Percentiles rank a stretch among this genome's conserved stretches.
Conservation (phyloP, 2,888 invertebrate genomes). For the Rhagonycha lutea region DNA sequence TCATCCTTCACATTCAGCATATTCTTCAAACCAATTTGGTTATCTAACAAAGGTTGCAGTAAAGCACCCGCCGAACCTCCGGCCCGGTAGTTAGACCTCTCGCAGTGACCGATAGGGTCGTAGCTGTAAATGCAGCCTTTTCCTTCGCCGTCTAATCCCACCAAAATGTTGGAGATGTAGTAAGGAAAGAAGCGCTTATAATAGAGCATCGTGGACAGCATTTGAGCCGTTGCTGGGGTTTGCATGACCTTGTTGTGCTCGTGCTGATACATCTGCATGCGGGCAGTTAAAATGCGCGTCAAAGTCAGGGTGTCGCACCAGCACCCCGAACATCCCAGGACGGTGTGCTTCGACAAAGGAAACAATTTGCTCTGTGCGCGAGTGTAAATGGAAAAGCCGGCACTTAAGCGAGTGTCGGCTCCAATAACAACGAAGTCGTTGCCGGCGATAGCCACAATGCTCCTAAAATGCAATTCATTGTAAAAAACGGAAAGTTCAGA, state of each 20-base stretch:
- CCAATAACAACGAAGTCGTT: slow-evolving; percentile 94
- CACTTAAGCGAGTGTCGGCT: slow-evolving; percentile 90
- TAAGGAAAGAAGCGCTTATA: slow-evolving; percentile 98
- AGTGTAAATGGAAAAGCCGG: slow-evolving; percentile 89
- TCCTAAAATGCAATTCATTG: slow-evolving; percentile 63
- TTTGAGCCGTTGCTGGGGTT: slow-evolving; percentile 91
- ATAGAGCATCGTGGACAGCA: slow-evolving; percentile 94
- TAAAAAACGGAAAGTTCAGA: background rate
- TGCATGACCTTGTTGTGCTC: slow-evolving; percentile 92
- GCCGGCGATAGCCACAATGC: slow-evolving; percentile 93
- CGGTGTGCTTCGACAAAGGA: slow-evolving; percentile 77
- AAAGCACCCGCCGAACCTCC: slow-evolving; percentile 90
- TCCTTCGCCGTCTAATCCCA: slow-evolving; percentile 90
- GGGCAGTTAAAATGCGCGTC: slow-evolving; percentile 79
- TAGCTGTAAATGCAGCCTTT: slow-evolving; percentile 95
- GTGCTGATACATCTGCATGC: slow-evolving; percentile 94
- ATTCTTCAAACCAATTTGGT: slow-evolving; percentile 91
- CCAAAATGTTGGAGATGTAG: slow-evolving; percentile 93
- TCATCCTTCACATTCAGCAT: slow-evolving; percentile 70
- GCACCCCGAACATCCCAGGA: slow-evolving; percentile 94
- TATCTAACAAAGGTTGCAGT: slow-evolving; percentile 93
- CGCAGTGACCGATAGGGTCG: slow-evolving; percentile 96
- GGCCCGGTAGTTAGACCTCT: slow-evolving; percentile 81
- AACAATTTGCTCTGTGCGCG: slow-evolving; percentile 89
- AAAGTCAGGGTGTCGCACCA: slow-evolving; percentile 97